Conservation (phyloP, 23 tunicate species). For the Styela clava region DNA sequence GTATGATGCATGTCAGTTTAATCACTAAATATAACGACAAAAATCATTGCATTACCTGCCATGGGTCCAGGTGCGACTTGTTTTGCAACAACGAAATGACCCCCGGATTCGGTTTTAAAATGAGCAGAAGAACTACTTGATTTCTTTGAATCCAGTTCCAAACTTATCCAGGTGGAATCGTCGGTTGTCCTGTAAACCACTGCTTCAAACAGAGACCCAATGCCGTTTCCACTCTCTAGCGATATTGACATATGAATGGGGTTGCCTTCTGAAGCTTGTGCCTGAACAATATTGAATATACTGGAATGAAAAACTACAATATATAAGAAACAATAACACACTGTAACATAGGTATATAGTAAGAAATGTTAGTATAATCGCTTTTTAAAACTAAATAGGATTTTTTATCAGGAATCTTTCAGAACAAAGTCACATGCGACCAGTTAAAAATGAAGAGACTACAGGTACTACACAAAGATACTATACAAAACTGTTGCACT, state of each 20-base stretch:
- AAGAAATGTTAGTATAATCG: too few species aligned
- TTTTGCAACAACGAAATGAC: constrained; percentile 62
- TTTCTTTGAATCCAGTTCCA: constrained; percentile 17
- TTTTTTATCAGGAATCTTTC: too few species aligned
- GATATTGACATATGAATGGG: background rate
- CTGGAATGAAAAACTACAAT: background rate
- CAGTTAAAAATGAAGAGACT: too few species aligned
- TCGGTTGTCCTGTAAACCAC: constrained; percentile 44
- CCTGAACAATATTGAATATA: background rate
- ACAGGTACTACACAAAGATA: too few species aligned
- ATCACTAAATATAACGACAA: too few species aligned
- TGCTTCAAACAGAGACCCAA: constrained; percentile 35
- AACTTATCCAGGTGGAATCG: constrained; percentile 39
- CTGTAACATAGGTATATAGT: too few species aligned
- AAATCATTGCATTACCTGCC: too few species aligned
- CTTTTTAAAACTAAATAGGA: too few species aligned
- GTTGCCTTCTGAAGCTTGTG: background rate
- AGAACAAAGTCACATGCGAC: too few species aligned
- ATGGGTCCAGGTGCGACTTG: constrained; percentile 53
- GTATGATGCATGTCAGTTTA: too few species aligned
- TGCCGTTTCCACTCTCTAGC: background rate
- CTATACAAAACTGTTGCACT: too few species aligned
- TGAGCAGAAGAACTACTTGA: constrained; percentile 18
- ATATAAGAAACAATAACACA: too few species aligned
- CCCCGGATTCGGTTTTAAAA: constrained; percentile 54